These are phyloP conservation scores for Pelmatolapia mariae DNA, from an alignment of 2,113 vertebrate genomes.

Conservation along the genomic window DNA sequence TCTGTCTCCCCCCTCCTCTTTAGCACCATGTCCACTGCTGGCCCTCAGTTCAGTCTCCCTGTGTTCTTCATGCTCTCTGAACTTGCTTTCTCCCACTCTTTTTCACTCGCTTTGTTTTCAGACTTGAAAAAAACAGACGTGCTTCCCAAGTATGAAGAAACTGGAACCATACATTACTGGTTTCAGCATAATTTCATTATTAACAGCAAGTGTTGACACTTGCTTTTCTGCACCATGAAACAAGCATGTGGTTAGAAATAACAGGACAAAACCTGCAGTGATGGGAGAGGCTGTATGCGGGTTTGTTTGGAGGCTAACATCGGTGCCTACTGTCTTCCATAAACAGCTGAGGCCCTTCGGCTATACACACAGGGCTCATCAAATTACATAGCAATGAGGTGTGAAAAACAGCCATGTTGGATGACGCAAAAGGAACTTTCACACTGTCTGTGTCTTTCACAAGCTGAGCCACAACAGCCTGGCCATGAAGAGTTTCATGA, in stretches of 20 bases:
- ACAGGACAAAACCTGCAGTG: not conserved
- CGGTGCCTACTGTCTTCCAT: not conserved
- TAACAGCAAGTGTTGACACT: not conserved
- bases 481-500: not conserved
- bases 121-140: too few species aligned
- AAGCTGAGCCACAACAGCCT: not conserved
- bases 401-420: constrained; percentile 12
- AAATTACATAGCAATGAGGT: constrained; percentile 27
- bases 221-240: not conserved
- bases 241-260: not conserved
- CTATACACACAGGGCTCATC: constrained; percentile 14
- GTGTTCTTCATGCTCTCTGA: too few species aligned
- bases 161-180: too few species aligned
- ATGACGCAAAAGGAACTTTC: not conserved
- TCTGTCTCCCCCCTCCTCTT: too few species aligned
- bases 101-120: too few species aligned
- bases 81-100: too few species aligned
- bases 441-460: not conserved
- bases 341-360: constrained; percentile 31
- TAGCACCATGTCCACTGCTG: too few species aligned
- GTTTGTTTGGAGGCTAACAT: not conserved
- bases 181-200: too few species aligned
- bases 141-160: too few species aligned
- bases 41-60: too few species aligned
- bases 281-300: not conserved